phyloP scores from a whole-genome alignment of 2,113 vertebrate genomes.

The Tychaedon coryphoeus region DNA sequence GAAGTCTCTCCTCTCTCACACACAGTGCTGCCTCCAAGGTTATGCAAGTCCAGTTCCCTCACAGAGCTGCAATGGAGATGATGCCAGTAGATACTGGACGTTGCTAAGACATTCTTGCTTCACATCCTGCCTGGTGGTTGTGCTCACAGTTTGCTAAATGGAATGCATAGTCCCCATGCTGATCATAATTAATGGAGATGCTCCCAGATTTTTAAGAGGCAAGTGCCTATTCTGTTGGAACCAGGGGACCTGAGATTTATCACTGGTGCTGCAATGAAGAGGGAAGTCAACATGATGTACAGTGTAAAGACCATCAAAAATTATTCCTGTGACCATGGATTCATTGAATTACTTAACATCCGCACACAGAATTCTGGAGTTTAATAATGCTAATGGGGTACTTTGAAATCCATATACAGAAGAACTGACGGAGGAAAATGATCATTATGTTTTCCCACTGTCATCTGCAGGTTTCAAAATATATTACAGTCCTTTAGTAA shows the following conservation, averaged over 20 bases:
- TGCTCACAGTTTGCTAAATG: background rate
- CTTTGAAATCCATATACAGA: conserved; percentile 3
- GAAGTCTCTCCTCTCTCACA: background rate
- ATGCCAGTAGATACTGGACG: background rate
- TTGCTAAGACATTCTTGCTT: background rate
- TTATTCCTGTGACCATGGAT: background rate
- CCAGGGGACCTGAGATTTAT: background rate
- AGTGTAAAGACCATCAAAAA: background rate
- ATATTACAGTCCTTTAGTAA: conserved; percentile 56
- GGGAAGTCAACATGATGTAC: background rate
- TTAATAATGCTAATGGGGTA: conserved; percentile 46
- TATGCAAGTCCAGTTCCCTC: background rate
- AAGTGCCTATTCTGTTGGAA: background rate
- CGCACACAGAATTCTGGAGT: background rate
- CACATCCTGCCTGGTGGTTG: background rate
- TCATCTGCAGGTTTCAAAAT: conserved; percentile 36
- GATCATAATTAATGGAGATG: background rate
- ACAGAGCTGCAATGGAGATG: background rate
- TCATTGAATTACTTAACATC: background rate
- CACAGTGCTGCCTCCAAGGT: background rate
- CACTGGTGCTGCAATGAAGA: background rate
- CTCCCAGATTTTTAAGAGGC: background rate
- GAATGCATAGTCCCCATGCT: background rate
- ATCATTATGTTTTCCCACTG: conserved; percentile 43
- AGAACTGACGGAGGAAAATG: background rate